A percentile compares a stretch with the other conserved stretches of the same genome.
Evolutionary conservation across 2,888 invertebrate genomes (phyloP).

Genomic region (Trichogramma dendrolimi): DNA sequence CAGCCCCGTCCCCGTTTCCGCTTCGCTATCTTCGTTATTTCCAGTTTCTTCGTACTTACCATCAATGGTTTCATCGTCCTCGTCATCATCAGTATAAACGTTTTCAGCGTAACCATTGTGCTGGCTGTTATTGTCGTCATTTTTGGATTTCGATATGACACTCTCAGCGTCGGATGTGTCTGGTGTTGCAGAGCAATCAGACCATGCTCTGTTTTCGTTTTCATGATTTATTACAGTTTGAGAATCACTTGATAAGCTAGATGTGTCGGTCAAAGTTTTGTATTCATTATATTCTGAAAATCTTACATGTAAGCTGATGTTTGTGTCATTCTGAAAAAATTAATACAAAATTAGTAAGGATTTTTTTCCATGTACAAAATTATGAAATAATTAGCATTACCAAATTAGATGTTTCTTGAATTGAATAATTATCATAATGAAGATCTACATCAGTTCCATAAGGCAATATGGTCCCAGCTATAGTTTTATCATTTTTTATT

Average conservation of each 20-base stretch:
- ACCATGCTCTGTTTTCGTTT: conserved; percentile 40
- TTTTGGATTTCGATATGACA: conserved; percentile 9
- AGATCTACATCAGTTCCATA: conserved; percentile 30
- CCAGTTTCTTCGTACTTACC: conserved; percentile 2
- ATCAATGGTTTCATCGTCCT: conserved; percentile 31
- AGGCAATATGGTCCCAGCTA: conserved; percentile 21
- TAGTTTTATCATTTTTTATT: conserved; percentile 17
- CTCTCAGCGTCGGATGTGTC: conserved; percentile 42
- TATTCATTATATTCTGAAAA: conserved; percentile 48
- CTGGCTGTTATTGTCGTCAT: not conserved
- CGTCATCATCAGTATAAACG: conserved; percentile 24
- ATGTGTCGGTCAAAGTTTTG: conserved; percentile 45
- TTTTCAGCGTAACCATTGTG: conserved; percentile 13
- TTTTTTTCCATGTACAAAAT: not conserved
- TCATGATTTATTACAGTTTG: conserved; percentile 30
- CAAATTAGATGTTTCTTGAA: conserved; percentile 14
- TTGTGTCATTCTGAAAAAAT: conserved; percentile 28
- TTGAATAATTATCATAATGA: conserved; percentile 18
- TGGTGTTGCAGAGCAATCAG: conserved; percentile 39
- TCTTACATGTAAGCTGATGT: conserved; percentile 45
- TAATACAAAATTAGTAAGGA: not conserved
- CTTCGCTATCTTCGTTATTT: conserved; percentile 22
- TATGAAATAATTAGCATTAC: not conserved
- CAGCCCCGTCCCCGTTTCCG: conserved; percentile 4
- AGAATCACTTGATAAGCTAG: conserved; percentile 41